Evolutionary conservation across 2,113 vertebrate genomes (phyloP), one percentile per base, ranked within the genome.

Genomic region (Sturnus vulgaris): DNA sequence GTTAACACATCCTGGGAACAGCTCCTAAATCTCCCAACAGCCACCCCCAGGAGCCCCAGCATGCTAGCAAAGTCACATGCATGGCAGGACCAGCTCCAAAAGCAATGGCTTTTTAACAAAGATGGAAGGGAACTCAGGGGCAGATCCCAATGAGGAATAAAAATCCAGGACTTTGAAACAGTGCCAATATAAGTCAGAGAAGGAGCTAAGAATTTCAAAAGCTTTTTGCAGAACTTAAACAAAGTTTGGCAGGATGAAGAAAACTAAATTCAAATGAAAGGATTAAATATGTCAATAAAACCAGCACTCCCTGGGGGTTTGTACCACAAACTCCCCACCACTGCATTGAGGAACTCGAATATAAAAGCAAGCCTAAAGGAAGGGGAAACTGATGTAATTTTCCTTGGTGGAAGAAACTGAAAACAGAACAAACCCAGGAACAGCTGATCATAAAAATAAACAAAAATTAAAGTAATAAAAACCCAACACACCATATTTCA

Each of bases 1-100:
- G 81, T 60, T 65, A 83, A 75, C 53, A 69, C 46, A 59, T 56
- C 53, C 33, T 0, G 0, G 5, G 42, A 81, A 56, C 65, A 85
- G 70, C 92, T 82, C 73, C 77, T 71, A 24, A 50, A 87, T 82
- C 56, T 75, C 63, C 80, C 75, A 90, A 25, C 10, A 52, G 4
- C 37, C 11, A 6, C 37, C 35, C 61, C 24, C 53, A 59, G 8
- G 5, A 50, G 35, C 37, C 82, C 14, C 25, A 59, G 6, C 57
- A 57, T 0, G 1, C 10, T 7, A 78, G 42, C 16, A 21, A 37
- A 71, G 44, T 21, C 76, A 63, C 8, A 6, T 1, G 7, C 7
- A 3, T 4, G 33, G n/a, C 81, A 68, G 76, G 23, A 65, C 19
- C 47, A 22, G 30, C 59, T 92, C 82, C 79, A 84, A 61, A 56